Evolutionary conservation across 2,888 invertebrate genomes (phyloP), one percentile per base, ranked within the genome.

Genomic region (Dryobotodes eremita): DNA sequence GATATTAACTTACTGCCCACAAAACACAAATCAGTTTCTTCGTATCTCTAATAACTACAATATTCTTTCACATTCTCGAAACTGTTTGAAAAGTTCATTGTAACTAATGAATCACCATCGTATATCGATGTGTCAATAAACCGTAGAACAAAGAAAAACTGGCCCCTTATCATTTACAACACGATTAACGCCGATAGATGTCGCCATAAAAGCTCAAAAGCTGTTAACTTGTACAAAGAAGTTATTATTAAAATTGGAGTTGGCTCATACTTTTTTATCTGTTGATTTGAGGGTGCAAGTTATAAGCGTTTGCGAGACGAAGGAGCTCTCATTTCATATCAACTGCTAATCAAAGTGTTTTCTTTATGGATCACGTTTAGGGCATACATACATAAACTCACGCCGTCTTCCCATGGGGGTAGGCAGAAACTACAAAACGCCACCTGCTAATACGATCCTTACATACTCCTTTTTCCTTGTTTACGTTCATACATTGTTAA

Each of bases 241-340:
- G 92, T 93, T 94, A 93, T 95, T 95, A 94, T 94, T 95, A 93
- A 93, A 93, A 93, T 92, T 93, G 90, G 46, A 87, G 94, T 94
- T 92, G 91, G 93, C 91, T 93, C 81, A 85, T 90, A 91, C 89
- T 89, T 89, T 92, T 92, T 94, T 95, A 95, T 95, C 94, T 95
- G 75, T 79, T 77, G 53, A 85, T 79, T 83, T 80, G 10, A 59
- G 73, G 85, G 88, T 62, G 0, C n/a, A 79, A 82, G 71, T 62
- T 46, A 74, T 15, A 48, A 36, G 62, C 48, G 46, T 26, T 55
- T 36, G 8, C 17, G 2, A 17, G 17, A 31, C 46, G 0, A 23
- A 15, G 4, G 11, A 31, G 46, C 1, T 71, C 31, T 46, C 2
- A n/a, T 23, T 50, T 69, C 23, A 10, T 42, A 42, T 42, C 4